These are phyloP conservation scores for Channallabes apus DNA, from an alignment of 2,797 vertebrate genomes.

Conservation along the genomic window DNA sequence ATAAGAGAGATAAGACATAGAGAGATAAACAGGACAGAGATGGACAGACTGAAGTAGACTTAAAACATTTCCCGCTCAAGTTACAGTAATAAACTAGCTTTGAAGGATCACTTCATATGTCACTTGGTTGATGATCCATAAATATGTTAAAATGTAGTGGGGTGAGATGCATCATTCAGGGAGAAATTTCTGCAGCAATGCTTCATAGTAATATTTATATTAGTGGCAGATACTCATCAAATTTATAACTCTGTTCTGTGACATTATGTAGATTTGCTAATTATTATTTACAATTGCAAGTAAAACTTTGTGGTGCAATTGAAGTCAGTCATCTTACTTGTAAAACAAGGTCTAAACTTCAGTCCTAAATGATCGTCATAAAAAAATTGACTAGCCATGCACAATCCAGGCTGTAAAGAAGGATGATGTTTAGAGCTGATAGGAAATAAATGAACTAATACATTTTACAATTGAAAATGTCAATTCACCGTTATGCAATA, in stretches of 20 bases:
- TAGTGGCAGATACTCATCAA: neutral
- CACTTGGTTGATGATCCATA: conserved; percentile 12
- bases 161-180: neutral
- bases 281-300: conserved; percentile 13
- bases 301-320: conserved; percentile 2
- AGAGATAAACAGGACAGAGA: conserved; percentile 33
- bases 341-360: conserved; percentile 6
- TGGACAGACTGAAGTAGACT: conserved; percentile 17
- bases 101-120: conserved; percentile 34
- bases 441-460: neutral
- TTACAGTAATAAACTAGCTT: conserved; percentile 12
- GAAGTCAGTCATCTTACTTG: conserved; percentile 4
- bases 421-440: neutral
- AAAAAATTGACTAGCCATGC: conserved; percentile 15
- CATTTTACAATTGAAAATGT: neutral
- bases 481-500: neutral
- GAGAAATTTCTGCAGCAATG: neutral
- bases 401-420: neutral
- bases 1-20: conserved; percentile 31
- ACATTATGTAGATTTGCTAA: neutral
- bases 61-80: conserved; percentile 23
- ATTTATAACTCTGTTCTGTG: neutral
- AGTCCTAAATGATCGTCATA: neutral
- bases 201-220: neutral
- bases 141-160: conserved; percentile 21